Conservation (phyloP, 2,888 invertebrate genomes). For the Salticus scenicus region DNA sequence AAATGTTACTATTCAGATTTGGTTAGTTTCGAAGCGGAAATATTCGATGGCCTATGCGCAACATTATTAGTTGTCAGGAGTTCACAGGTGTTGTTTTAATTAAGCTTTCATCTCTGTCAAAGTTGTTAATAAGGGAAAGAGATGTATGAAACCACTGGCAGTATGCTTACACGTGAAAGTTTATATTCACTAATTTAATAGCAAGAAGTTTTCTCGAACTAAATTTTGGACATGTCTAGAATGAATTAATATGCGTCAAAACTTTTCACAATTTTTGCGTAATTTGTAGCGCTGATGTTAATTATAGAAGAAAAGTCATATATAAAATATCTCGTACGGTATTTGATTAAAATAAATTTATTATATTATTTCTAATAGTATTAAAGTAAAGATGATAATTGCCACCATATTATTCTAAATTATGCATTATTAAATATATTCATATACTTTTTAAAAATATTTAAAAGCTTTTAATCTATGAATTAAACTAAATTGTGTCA, state of each 20-base stretch:
- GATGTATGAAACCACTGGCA: not conserved
- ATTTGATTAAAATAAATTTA: too few species aligned
- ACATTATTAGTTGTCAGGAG: conserved; percentile 61
- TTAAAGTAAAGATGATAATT: too few species aligned
- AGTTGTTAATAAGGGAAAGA: conserved; percentile 50
- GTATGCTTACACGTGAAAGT: not conserved
- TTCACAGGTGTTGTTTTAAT: conserved; percentile 66
- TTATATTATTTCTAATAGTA: too few species aligned
- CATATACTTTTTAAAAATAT: too few species aligned
- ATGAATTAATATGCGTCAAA: not conserved
- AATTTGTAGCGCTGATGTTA: not conserved
- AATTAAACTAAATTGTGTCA: too few species aligned
- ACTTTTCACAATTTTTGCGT: not conserved
- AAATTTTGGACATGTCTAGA: not conserved
- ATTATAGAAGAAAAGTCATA: not conserved
- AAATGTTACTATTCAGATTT: not conserved
- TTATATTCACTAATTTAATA: not conserved
- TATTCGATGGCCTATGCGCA: not conserved
- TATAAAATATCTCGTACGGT: not conserved
- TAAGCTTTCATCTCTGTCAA: conserved; percentile 68
- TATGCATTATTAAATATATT: too few species aligned
- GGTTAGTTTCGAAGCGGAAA: not conserved
- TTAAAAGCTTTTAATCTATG: too few species aligned
- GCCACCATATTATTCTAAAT: too few species aligned
- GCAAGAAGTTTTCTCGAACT: not conserved